These are phyloP conservation scores for Isoperla grammatica DNA, from an alignment of 2,888 invertebrate genomes.

Conservation along the genomic window DNA sequence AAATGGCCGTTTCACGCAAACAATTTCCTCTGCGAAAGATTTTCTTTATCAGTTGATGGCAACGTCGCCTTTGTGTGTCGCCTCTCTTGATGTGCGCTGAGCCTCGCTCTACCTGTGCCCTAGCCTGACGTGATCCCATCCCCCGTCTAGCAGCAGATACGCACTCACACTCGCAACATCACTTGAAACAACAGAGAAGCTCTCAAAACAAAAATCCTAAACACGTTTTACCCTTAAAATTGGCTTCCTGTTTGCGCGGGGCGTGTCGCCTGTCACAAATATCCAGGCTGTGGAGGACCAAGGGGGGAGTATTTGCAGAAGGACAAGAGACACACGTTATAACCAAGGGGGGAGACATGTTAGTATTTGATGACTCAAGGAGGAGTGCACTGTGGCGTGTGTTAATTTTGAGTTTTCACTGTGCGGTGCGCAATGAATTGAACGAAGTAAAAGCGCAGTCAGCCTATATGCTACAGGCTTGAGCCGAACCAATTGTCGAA, in stretches of 20 bases:
- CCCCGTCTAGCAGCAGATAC: not conserved
- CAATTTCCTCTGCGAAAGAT: conserved; percentile 16
- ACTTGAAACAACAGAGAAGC: conserved; percentile 11
- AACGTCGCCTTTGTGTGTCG: conserved; percentile 8
- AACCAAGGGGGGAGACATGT: too few species aligned
- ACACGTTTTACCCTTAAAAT: conserved; percentile 23
- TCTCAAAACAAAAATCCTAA: conserved; percentile 19
- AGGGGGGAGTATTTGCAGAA: not conserved
- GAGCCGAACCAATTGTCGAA: too few species aligned
- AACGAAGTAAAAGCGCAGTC: too few species aligned
- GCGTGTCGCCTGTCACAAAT: not conserved
- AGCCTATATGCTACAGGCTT: too few species aligned
- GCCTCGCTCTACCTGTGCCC: conserved; percentile 6
- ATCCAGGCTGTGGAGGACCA: not conserved
- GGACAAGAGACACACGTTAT: too few species aligned
- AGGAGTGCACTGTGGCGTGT: too few species aligned
- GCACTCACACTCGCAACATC: conserved; percentile 6
- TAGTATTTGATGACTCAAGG: not conserved
- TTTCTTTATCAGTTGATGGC: conserved; percentile 18
- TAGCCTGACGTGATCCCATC: conserved; percentile 8
- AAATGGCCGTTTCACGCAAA: conserved; percentile 5
- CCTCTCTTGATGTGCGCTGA: not conserved
- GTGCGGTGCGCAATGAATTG: too few species aligned
- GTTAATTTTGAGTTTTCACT: too few species aligned
- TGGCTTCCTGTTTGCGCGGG: conserved; percentile 26